A percentile compares a stretch with the other conserved stretches of the same genome.
These are phyloP conservation scores for Troides oblongomaculatus DNA, from an alignment of 2,888 invertebrate genomes.

Conservation along the genomic window DNA sequence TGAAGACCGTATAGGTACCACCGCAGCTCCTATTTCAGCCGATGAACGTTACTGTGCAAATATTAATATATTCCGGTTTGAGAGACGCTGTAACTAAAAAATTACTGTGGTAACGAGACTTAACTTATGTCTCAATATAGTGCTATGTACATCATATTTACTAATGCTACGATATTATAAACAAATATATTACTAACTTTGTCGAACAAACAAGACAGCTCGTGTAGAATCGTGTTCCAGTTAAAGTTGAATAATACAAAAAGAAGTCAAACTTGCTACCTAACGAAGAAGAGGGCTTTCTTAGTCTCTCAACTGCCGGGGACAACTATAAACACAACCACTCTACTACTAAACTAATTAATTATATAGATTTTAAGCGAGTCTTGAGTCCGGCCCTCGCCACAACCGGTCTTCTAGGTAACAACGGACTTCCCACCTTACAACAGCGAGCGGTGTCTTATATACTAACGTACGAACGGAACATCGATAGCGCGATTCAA, in stretches of 20 bases:
- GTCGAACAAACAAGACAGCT: too few relatives aligned
- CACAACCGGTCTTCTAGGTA: slow-evolving; percentile 72
- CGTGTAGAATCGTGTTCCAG: too few relatives aligned
- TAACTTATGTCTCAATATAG: too few relatives aligned
- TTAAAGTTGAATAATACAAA: slow-evolving; percentile 35
- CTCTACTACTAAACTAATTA: slow-evolving; percentile 65
- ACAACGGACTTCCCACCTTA: slow-evolving; percentile 68
- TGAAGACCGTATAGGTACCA: too few relatives aligned
- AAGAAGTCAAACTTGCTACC: slow-evolving; percentile 76
- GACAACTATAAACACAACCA: slow-evolving; percentile 54
- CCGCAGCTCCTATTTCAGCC: too few relatives aligned
- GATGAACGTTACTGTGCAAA: too few relatives aligned
- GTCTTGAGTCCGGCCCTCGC: slow-evolving; percentile 74
- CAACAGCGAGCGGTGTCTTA: slow-evolving; percentile 18
- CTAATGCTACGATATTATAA: too few relatives aligned
- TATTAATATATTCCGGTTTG: too few relatives aligned
- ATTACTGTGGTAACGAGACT: too few relatives aligned
- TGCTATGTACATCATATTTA: too few relatives aligned
- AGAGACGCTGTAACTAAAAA: too few relatives aligned
- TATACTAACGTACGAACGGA: slow-evolving; percentile 42
- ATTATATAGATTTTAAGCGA: slow-evolving; percentile 58
- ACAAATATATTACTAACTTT: too few relatives aligned
- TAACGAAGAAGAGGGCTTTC: slow-evolving; percentile 70
- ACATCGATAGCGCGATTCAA: slow-evolving; percentile 55
- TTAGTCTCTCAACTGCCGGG: slow-evolving; percentile 42